Evolutionary conservation across 2,797 vertebrate genomes (phyloP).

Genomic region (Sorex maritimensis): DNA sequence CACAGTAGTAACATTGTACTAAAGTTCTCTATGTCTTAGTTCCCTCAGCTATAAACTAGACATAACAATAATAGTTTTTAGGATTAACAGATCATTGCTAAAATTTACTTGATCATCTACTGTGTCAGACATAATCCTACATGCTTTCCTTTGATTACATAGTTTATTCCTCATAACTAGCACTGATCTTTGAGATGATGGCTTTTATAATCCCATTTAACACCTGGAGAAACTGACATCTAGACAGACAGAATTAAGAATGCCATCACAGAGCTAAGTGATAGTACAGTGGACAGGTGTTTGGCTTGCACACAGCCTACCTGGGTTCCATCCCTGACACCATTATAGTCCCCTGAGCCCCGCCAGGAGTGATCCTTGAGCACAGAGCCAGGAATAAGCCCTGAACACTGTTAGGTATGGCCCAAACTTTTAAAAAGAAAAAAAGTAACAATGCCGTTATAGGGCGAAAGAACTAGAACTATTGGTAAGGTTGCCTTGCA

Average conservation of each 20-base stretch:
- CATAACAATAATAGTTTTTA: not conserved
- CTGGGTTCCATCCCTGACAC: no score
- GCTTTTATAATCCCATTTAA: not conserved
- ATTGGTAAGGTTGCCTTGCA: no score
- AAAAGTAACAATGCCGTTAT: no score
- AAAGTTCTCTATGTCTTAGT: not conserved
- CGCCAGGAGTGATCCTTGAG: no score
- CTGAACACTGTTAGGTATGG: no score
- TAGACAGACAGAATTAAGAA: not conserved
- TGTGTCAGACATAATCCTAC: not conserved
- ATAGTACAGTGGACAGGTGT: no score
- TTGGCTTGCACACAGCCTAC: no score
- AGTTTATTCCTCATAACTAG: not conserved
- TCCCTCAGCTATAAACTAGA: not conserved
- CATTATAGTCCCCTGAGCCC: no score
- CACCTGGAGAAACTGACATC: not conserved
- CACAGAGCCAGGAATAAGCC: no score
- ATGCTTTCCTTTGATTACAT: not conserved
- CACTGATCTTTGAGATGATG: not conserved
- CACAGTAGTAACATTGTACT: fast-evolving
- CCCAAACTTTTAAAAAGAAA: no score
- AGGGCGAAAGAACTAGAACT: no score
- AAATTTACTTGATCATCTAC: not conserved
- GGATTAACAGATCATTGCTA: not conserved
- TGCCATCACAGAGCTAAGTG: no score